These are phyloP conservation scores for Todiramphus chloris DNA, from an alignment of 2,113 vertebrate genomes.

Conservation along the genomic window DNA sequence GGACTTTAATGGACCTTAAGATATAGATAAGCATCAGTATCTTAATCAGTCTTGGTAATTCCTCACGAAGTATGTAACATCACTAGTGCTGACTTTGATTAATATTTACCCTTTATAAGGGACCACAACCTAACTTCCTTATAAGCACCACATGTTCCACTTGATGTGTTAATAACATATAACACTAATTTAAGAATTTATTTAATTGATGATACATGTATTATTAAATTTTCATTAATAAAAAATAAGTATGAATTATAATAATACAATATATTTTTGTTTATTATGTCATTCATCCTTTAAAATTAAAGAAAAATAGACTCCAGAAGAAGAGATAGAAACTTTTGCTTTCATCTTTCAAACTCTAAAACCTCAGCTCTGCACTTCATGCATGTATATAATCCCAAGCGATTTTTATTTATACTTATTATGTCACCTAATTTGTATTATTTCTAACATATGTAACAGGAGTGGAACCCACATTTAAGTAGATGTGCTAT, in stretches of 20 bases:
- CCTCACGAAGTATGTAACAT: neutral
- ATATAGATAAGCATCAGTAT: neutral
- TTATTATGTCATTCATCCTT: neutral
- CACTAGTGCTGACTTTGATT: neutral
- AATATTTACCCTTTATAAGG: neutral
- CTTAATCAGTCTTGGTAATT: neutral
- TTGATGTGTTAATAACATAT: neutral
- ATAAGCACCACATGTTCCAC: neutral
- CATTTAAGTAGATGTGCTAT: neutral
- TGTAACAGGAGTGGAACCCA: neutral
- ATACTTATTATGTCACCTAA: neutral
- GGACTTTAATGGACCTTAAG: neutral
- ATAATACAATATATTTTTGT: neutral
- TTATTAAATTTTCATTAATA: neutral
- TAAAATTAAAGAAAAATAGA: neutral
- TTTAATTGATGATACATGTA: neutral
- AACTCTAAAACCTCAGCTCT: neutral
- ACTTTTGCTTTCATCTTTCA: neutral
- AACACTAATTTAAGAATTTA: neutral
- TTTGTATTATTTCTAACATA: neutral
- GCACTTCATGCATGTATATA: neutral
- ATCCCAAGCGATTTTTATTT: neutral
- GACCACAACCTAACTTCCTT: neutral
- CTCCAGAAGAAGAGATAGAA: neutral
- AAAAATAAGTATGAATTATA: neutral